Evolutionary conservation across 1,140 invertebrate genomes (phyloP).

Genomic region (Scylla paramamosain): DNA sequence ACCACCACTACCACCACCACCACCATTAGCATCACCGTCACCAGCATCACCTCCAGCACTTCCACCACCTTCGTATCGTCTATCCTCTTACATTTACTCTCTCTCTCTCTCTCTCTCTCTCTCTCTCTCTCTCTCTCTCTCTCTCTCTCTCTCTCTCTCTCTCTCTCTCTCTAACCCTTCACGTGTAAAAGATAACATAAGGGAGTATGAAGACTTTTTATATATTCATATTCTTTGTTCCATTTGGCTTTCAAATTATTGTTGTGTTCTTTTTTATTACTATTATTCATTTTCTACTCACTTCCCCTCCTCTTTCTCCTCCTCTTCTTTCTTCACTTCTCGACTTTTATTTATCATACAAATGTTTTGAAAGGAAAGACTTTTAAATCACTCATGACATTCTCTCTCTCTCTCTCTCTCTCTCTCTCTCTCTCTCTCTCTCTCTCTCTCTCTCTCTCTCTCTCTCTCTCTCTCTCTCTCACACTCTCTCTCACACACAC

Average conservation of each 20-base stretch:
- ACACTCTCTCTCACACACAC: not conserved
- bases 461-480: not conserved
- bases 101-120: not conserved
- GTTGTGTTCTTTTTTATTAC: not conserved
- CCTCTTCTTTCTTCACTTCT: not conserved
- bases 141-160: slow-evolving; percentile 43
- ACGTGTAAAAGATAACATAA: too few relatives aligned
- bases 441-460: slow-evolving; percentile 29
- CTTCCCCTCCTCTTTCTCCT: not conserved
- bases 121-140: slow-evolving; percentile 37
- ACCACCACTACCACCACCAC: too few relatives aligned
- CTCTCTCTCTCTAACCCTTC: slow-evolving; percentile 29
- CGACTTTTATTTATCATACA: too few relatives aligned
- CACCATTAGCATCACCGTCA: too few relatives aligned
- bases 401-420: slow-evolving; percentile 41
- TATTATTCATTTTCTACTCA: not conserved
- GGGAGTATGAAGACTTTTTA: too few relatives aligned
- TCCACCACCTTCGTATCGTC: not conserved
- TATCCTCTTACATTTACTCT: not conserved
- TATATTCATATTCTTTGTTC: too few relatives aligned
- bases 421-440: not conserved
- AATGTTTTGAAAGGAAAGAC: too few relatives aligned
- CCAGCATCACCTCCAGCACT: not conserved
- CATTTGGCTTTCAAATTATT: too few relatives aligned
- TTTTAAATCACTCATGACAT: too few relatives aligned